phyloP scores from a whole-genome alignment of 1,140 invertebrate species.

The Phenacoccus solenopsis region DNA sequence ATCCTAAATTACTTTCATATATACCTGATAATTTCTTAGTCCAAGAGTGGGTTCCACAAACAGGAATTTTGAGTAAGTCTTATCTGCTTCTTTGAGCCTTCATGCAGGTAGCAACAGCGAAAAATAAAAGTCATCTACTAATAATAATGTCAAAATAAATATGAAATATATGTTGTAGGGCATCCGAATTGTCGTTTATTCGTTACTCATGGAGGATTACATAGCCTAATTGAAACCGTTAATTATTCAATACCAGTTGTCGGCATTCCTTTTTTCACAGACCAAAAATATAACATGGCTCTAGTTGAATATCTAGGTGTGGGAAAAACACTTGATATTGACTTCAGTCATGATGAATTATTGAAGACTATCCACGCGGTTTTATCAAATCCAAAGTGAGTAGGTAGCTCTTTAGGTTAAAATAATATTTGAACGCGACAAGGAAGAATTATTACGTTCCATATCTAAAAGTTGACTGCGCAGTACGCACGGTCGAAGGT shows the following conservation, averaged over 20 bases:
- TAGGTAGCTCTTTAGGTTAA: background rate
- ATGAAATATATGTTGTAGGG: no score
- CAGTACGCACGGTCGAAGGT: no score
- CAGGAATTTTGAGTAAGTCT: background rate
- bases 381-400: conserved; percentile 33
- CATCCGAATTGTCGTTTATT: conserved; percentile 36
- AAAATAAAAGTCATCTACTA: no score
- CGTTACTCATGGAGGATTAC: conserved; percentile 42
- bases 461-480: no score
- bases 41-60: conserved; percentile 7
- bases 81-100: no score
- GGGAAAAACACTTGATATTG: conserved; percentile 31
- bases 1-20: conserved; percentile 1
- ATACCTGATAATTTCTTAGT: background rate
- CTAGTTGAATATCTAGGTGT: conserved; percentile 33
- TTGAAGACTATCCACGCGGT: conserved; percentile 29
- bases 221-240: conserved; percentile 37
- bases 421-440: no score
- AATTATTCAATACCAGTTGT: conserved; percentile 37
- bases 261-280: conserved; percentile 46
- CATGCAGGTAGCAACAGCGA: no score
- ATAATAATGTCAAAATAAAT: no score
- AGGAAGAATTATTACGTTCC: no score
- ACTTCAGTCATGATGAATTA: conserved; percentile 30
- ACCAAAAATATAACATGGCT: conserved; percentile 40